phyloP scores from a whole-genome alignment of 2,797 vertebrate species.

The Schizopygopsis malacanthus region DNA sequence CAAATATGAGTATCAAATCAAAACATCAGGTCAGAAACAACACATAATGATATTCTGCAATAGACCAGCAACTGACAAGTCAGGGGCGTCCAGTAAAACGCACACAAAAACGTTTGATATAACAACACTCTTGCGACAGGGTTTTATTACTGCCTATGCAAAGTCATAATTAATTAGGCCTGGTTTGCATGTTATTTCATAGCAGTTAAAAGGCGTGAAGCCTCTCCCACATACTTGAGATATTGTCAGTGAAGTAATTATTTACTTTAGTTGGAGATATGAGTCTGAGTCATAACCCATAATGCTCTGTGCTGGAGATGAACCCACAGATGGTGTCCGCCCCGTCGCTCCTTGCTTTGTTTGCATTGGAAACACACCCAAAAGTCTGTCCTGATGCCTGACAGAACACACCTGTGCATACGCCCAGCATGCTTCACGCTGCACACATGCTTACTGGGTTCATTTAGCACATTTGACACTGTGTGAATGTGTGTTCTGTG shows the following conservation, averaged over 20 bases:
- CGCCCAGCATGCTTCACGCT: background rate
- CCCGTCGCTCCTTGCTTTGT: background rate
- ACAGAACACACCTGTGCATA: conserved; percentile 28
- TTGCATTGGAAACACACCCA: conserved; percentile 36
- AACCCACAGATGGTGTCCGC: background rate
- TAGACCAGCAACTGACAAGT: background rate
- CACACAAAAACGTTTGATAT: background rate
- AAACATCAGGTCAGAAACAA: background rate
- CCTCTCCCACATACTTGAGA: conserved; percentile 11
- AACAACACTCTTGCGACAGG: background rate
- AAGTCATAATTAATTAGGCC: background rate
- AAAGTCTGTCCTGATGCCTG: background rate
- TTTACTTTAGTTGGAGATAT: background rate
- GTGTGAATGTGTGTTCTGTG: background rate
- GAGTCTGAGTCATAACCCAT: background rate
- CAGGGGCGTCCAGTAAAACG: background rate
- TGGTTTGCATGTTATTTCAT: background rate
- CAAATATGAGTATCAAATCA: background rate
- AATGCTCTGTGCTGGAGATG: background rate
- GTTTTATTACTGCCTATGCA: background rate
- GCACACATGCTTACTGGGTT: background rate
- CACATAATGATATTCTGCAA: background rate
- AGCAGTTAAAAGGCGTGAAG: background rate
- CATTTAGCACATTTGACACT: background rate
- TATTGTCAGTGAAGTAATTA: conserved; percentile 1